Conservation (phyloP, 2,888 invertebrate genomes). For the Apamea monoglypha region DNA sequence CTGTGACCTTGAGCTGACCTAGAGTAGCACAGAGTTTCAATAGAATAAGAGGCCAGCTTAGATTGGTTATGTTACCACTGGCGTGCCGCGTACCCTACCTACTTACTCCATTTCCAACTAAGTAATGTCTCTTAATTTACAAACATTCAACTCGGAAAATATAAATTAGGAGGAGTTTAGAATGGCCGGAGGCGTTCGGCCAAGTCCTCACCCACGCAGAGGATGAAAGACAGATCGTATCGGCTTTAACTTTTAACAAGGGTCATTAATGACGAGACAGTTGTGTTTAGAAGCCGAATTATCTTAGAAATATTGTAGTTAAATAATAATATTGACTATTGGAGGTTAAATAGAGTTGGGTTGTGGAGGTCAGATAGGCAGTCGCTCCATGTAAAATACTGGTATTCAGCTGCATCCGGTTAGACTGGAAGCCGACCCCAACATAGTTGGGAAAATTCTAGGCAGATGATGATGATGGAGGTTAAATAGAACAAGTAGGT, state of each 20-base stretch:
- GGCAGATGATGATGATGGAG: too few relatives aligned
- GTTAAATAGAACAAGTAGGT: neutral
- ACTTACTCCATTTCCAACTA: neutral
- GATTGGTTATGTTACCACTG: neutral
- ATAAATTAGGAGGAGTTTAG: constrained; percentile 25
- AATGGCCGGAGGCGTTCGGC: constrained; percentile 20
- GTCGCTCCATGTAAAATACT: too few relatives aligned
- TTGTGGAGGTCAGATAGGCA: too few relatives aligned
- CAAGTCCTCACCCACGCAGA: constrained; percentile 18
- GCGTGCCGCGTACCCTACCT: neutral
- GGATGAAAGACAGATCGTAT: constrained; percentile 28
- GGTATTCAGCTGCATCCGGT: too few relatives aligned
- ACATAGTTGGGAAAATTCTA: too few relatives aligned
- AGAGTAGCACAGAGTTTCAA: neutral
- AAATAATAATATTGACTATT: neutral
- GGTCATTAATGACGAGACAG: constrained; percentile 25
- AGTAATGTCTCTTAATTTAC: constrained; percentile 22
- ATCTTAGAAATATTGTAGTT: constrained; percentile 5
- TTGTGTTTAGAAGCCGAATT: constrained; percentile 15
- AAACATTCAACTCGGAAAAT: constrained; percentile 34
- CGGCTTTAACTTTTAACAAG: constrained; percentile 38
- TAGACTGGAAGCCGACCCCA: too few relatives aligned
- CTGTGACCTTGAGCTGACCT: neutral
- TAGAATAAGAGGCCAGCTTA: neutral
- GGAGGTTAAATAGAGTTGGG: neutral